Conservation (phyloP, 2,888 invertebrate species). For the Iphiclides podalirius region DNA sequence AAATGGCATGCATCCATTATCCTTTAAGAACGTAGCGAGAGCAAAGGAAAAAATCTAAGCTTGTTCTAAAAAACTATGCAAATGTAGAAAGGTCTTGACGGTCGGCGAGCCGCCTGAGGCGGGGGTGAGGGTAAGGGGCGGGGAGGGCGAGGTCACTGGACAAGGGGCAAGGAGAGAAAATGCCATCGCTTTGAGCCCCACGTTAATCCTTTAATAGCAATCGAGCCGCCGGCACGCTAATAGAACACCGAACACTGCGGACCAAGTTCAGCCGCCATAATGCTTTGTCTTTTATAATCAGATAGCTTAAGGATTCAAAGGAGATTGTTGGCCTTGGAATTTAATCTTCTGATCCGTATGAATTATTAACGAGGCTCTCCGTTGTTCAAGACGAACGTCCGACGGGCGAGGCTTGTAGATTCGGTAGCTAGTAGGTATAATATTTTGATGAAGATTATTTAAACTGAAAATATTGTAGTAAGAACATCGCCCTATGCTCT, state of each 20-base stretch:
- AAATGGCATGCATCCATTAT: slow-evolving; percentile 47
- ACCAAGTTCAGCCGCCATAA: slow-evolving; percentile 28
- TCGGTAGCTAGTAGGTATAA: too few relatives aligned
- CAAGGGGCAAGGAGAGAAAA: slow-evolving; percentile 68
- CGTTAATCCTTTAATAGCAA: slow-evolving; percentile 77
- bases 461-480: too few relatives aligned
- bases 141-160: slow-evolving; percentile 45
- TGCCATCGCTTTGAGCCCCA: slow-evolving; percentile 70
- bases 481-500: too few relatives aligned
- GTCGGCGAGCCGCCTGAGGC: slow-evolving; percentile 45
- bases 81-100: slow-evolving; percentile 75
- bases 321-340: slow-evolving; percentile 20
- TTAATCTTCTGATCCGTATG: slow-evolving; percentile 22
- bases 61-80: slow-evolving; percentile 68
- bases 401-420: too few relatives aligned
- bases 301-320: slow-evolving; percentile 30
- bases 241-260: slow-evolving; percentile 29
- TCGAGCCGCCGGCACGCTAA: slow-evolving; percentile 44
- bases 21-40: slow-evolving; percentile 63
- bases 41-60: slow-evolving; percentile 69
- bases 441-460: too few relatives aligned
- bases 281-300: slow-evolving; percentile 36
- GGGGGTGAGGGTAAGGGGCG: slow-evolving; percentile 36
- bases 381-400: slow-evolving; percentile 3
- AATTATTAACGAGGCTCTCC: slow-evolving; percentile 17